Base-by-base conservation (phyloP, 2,888 invertebrate species). In the Oligia fasciuncula region DNA sequence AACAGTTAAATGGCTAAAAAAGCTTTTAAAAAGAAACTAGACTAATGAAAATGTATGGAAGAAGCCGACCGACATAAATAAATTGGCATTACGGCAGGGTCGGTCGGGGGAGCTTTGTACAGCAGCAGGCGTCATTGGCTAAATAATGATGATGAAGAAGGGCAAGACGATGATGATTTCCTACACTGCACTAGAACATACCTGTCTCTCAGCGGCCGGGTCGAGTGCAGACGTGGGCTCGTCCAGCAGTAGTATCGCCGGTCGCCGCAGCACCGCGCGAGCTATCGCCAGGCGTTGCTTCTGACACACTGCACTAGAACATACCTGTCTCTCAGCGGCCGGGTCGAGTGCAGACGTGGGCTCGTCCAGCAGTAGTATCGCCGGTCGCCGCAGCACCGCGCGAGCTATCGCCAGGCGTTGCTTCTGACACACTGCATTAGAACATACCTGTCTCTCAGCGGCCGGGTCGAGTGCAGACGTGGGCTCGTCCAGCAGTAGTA, bases 151-250 rank as follows among this genome's bases (percentile, higher is more conserved):
- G 2, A 14, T 8, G 3, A 17, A 2, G 63, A 19, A 0, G 14
- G n/a, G 17, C n/a, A 9, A 13, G 13, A n/a, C 0, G 17, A 35
- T 1, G 35, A 46, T 0, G 13, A 46, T 19, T 14, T 4, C 49
- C 13, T 49, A 35, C 8, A 17, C 2, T 51, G 2, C 0, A 8
- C 9, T 0, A 5, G 1, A 0, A 6, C 13, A 97, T 6, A 98
- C 98, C 85, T 97, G 97, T 62, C 97, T 97, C 93, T 99, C 99
- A 60, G 98, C 98, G 78, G 98, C 97, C 4, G 98, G 97, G 94
- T 99, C 99, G 77, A 98, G 94, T 0, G 98, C 98, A 0, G 98
- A 98, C 0, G 99, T 99, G 0, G 98, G 98, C 93, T 99, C 99
- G 91, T 99, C 98, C 84, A 98, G 94, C 76, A 98, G 94, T 73